Evolutionary conservation across 1,140 invertebrate genomes (phyloP).

Genomic region (Saccostrea cuccullata): DNA sequence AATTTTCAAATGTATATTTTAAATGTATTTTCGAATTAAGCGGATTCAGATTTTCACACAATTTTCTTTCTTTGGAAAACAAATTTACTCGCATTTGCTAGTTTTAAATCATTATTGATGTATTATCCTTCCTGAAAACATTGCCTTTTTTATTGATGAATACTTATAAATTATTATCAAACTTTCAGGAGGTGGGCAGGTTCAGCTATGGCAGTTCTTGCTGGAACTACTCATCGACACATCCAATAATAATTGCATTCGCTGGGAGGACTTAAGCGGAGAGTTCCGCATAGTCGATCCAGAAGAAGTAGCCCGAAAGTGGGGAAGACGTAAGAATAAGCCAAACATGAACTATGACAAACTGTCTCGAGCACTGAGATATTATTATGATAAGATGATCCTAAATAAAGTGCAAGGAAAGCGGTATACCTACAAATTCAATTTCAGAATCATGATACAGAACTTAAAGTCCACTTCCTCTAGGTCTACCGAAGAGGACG

Average conservation of each 20-base stretch:
- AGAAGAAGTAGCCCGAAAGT: conserved; percentile 96
- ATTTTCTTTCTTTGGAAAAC: no score
- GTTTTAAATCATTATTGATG: no score
- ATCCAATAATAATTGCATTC: conserved; percentile 90
- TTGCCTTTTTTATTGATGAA: not conserved
- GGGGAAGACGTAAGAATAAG: conserved; percentile 98
- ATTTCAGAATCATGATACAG: conserved; percentile 84
- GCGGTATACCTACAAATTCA: conserved; percentile 98
- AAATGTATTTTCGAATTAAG: no score
- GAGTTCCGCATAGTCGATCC: conserved; percentile 98
- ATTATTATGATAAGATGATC: conserved; percentile 84
- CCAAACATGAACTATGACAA: conserved; percentile 99
- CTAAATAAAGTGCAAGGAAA: conserved; percentile 85
- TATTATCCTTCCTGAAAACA: no score
- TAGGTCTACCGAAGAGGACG: not conserved
- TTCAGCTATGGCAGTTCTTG: conserved; percentile 99
- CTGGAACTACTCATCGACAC: conserved; percentile 94
- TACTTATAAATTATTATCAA: not conserved
- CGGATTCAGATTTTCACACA: no score
- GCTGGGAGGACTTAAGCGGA: conserved; percentile 96
- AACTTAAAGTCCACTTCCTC: conserved; percentile 33
- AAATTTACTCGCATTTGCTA: no score
- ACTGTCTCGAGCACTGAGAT: conserved; percentile 96
- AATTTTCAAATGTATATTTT: no score
- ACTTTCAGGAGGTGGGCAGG: conserved; percentile 92